phyloP scores from a whole-genome alignment of 2,888 invertebrate species.

The Ommatoiulus sabulosus region DNA sequence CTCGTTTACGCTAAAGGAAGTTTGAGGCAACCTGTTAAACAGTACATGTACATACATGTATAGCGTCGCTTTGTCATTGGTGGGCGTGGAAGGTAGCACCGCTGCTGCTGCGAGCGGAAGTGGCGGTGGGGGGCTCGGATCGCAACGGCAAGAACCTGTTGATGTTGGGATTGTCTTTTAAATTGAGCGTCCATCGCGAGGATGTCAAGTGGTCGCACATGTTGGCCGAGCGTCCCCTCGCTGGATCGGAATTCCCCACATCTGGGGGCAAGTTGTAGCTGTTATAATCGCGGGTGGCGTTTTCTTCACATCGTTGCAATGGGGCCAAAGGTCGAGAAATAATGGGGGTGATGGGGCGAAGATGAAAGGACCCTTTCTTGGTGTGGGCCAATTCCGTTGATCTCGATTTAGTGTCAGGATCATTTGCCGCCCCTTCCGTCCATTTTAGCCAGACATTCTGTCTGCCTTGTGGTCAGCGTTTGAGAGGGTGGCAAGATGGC shows the following conservation, averaged over 20 bases:
- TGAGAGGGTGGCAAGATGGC: not conserved
- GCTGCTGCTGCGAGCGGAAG: not conserved
- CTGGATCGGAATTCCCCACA: not conserved
- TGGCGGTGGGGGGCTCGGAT: not conserved
- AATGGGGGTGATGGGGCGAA: not conserved
- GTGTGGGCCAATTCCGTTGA: not conserved
- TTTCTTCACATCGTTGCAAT: not conserved
- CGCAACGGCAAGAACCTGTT: not conserved
- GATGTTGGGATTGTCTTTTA: not conserved
- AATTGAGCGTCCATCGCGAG: not conserved
- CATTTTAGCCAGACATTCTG: not conserved
- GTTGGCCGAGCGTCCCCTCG: not conserved
- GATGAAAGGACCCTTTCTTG: not conserved
- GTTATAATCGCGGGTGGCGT: not conserved
- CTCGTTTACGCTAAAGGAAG: too few relatives aligned
- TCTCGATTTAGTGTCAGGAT: not conserved
- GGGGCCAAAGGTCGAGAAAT: not conserved
- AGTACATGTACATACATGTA: too few relatives aligned
- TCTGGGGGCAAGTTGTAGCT: not conserved
- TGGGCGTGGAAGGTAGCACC: too few relatives aligned
- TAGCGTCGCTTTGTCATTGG: too few relatives aligned
- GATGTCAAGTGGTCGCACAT: not conserved
- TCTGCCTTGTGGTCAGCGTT: not conserved
- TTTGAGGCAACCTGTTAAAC: too few relatives aligned
- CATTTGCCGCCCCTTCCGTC: not conserved